Percentiles rank a stretch among this genome's conserved stretches.
phyloP scores from a whole-genome alignment of 2,888 invertebrate species.

The Ophioninae sp. region DNA sequence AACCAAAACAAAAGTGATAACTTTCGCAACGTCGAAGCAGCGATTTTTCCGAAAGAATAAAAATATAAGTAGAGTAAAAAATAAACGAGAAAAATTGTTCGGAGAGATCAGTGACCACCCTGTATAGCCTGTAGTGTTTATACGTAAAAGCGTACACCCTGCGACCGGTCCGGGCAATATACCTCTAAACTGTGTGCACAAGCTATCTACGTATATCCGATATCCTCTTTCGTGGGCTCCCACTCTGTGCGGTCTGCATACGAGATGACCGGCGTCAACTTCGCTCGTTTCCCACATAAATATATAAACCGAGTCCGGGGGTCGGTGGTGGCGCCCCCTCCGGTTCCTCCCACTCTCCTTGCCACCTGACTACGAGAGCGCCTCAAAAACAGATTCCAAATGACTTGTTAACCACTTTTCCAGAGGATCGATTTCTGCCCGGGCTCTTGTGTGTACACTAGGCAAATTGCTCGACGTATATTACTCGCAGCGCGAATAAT shows the following conservation, averaged over 20 bases:
- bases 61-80: no score
- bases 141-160: constrained; percentile 6
- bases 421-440: constrained; percentile 8
- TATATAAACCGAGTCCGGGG: constrained; percentile 38
- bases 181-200: constrained; percentile 32
- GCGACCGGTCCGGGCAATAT: neutral
- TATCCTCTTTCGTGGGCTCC: constrained; percentile 28
- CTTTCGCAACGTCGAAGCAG: no score
- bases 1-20: no score
- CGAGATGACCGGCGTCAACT: constrained; percentile 58
- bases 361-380: constrained; percentile 4
- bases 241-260: constrained; percentile 52
- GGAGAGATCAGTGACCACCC: neutral
- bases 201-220: constrained; percentile 31
- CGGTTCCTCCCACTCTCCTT: constrained; percentile 31
- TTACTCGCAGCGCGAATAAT: constrained; percentile 19
- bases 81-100: neutral
- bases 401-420: constrained; percentile 35
- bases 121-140: neutral
- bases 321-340: constrained; percentile 27
- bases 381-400: constrained; percentile 36
- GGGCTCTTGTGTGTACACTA: neutral
- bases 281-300: constrained; percentile 51
- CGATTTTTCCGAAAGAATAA: no score
- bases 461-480: constrained; percentile 14